Conservation (phyloP, 2,888 invertebrate genomes). For the Patella depressa region DNA sequence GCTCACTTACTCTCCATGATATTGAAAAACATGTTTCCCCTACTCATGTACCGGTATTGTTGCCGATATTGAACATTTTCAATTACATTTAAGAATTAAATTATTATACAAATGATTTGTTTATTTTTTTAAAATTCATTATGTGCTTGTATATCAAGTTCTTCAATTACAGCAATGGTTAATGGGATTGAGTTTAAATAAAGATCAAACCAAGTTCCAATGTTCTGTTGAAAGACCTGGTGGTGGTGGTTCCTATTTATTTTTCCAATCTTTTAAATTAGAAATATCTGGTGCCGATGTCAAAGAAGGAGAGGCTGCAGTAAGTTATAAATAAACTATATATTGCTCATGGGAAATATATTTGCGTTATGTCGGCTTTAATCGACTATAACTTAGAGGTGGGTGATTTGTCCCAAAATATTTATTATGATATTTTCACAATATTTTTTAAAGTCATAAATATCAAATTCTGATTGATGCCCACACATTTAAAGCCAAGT, state of each 20-base stretch:
- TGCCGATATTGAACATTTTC: too few species aligned
- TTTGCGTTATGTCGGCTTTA: too few species aligned
- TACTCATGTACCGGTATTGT: too few species aligned
- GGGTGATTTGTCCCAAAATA: too few species aligned
- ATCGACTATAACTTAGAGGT: too few species aligned
- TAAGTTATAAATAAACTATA: neutral
- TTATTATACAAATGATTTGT: neutral
- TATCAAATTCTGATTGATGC: too few species aligned
- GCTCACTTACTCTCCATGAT: too few species aligned
- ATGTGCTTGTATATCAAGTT: neutral
- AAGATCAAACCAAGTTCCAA: conserved; percentile 21
- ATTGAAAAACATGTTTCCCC: too few species aligned
- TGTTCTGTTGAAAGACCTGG: conserved; percentile 37
- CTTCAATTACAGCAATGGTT: conserved; percentile 27
- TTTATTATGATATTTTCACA: too few species aligned
- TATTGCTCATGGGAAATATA: neutral
- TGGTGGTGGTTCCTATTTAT: conserved; percentile 33
- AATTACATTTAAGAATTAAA: neutral
- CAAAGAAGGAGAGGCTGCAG: conserved; percentile 1
- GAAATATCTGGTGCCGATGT: conserved; percentile 30
- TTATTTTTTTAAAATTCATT: neutral
- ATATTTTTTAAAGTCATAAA: too few species aligned
- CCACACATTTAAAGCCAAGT: too few species aligned
- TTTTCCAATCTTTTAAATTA: conserved; percentile 38
- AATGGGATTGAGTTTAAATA: conserved; percentile 15